These are phyloP conservation scores for Hydra vulgaris DNA, from an alignment of 30 jellyfish, hydroid and myxozoan species.

Conservation along the genomic window DNA sequence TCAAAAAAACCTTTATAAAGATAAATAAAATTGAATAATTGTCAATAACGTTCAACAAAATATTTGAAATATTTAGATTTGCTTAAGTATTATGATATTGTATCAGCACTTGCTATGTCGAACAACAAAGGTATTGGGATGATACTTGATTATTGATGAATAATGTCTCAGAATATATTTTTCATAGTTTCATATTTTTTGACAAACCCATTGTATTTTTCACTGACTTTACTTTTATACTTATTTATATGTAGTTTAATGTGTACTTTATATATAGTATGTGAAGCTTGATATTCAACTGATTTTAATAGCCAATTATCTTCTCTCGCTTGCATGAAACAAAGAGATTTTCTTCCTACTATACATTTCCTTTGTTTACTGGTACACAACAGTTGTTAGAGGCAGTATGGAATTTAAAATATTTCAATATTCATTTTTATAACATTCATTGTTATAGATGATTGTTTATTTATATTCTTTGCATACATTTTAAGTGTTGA, in stretches of 20 bases:
- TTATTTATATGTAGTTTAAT: too few species aligned
- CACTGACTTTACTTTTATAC: too few species aligned
- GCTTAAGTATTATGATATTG: not conserved
- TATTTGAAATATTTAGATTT: not conserved
- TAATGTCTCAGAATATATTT: too few species aligned
- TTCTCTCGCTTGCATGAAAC: not conserved
- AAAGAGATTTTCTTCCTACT: conserved; percentile 28
- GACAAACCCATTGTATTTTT: too few species aligned
- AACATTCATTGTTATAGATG: not conserved
- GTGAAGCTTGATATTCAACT: not conserved
- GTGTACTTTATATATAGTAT: too few species aligned
- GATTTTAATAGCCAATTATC: not conserved
- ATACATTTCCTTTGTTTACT: conserved; percentile 53
- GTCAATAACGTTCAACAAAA: too few species aligned
- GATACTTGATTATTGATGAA: too few species aligned
- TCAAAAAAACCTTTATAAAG: too few species aligned
- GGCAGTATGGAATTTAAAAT: not conserved
- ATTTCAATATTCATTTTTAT: not conserved
- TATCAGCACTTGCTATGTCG: not conserved
- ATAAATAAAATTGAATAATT: too few species aligned
- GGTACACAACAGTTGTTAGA: conserved; percentile 46
- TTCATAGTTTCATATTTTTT: too few species aligned
- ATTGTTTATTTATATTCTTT: not conserved
- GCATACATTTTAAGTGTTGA: not conserved
- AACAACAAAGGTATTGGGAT: not conserved